A percentile compares a stretch with the other conserved stretches of the same genome.
phyloP scores from a whole-genome alignment of 2,797 vertebrate genomes.

The Argya squamiceps region DNA sequence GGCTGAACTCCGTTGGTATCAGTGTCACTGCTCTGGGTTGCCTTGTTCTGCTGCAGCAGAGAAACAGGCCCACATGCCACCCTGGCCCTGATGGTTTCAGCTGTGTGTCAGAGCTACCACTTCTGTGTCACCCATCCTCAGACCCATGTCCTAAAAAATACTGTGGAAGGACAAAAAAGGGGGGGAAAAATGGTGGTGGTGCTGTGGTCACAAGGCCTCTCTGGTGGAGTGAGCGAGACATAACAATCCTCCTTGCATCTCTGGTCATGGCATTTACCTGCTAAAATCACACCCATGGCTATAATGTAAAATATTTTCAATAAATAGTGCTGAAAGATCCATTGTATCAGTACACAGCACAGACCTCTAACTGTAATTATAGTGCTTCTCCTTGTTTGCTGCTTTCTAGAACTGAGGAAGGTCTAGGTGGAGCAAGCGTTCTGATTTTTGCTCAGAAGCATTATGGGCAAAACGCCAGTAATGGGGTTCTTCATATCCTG shows the following conservation, averaged over 20 bases:
- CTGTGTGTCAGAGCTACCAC: background rate
- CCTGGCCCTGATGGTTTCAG: no score
- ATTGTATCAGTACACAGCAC: no score
- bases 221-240: accelerated
- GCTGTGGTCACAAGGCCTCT: background rate
- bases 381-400: no score
- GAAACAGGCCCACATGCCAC: background rate
- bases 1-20: background rate
- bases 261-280: background rate
- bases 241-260: accelerated
- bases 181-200: background rate
- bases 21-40: background rate
- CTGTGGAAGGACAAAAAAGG: background rate
- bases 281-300: background rate
- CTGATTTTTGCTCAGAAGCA: background rate
- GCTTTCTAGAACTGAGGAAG: background rate
- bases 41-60: accelerated
- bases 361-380: background rate
- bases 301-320: background rate
- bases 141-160: background rate
- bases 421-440: accelerated
- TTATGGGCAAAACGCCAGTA: background rate
- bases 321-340: no score
- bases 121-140: background rate
- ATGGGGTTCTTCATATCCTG: background rate